Evolutionary conservation across 2,888 invertebrate species (phyloP).

Genomic region (Pristionchus arcanus): DNA sequence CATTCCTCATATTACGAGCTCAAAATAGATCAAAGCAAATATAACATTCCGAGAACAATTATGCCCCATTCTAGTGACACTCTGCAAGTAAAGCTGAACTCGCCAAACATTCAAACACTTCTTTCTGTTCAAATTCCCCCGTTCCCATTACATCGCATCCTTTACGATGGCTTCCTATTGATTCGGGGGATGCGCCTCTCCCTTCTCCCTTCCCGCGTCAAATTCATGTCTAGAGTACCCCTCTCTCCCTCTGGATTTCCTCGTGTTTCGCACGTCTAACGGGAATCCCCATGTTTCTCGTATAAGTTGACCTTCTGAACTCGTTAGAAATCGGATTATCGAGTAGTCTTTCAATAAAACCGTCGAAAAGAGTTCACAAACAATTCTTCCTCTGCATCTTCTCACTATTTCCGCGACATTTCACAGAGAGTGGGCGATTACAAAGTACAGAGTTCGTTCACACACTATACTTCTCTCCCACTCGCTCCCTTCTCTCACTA

Average conservation of each 20-base stretch:
- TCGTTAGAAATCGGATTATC: not conserved
- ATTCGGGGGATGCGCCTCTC: not conserved
- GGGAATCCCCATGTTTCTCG: not conserved
- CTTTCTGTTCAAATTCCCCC: not conserved
- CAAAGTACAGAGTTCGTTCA: slow-evolving; percentile 35
- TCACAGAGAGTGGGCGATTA: slow-evolving; percentile 35
- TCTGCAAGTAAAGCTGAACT: not conserved
- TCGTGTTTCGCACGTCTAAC: not conserved
- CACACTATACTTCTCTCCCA: not conserved
- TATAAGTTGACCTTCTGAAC: not conserved
- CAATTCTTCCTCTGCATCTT: slow-evolving; percentile 93
- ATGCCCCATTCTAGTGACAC: not conserved
- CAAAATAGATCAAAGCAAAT: not conserved
- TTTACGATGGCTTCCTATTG: slow-evolving; percentile 1
- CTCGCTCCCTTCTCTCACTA: not conserved
- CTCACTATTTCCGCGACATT: slow-evolving; percentile 84
- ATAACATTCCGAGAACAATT: not conserved
- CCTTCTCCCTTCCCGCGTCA: not conserved
- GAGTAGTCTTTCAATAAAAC: not conserved
- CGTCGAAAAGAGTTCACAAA: slow-evolving; percentile 89
- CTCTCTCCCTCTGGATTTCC: slow-evolving; percentile 35
- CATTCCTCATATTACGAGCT: not conserved
- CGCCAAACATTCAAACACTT: not conserved
- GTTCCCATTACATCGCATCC: not conserved
- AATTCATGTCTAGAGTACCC: slow-evolving; percentile 16